phyloP scores from a whole-genome alignment of 2,888 invertebrate species.

The Fragum sueziense region DNA sequence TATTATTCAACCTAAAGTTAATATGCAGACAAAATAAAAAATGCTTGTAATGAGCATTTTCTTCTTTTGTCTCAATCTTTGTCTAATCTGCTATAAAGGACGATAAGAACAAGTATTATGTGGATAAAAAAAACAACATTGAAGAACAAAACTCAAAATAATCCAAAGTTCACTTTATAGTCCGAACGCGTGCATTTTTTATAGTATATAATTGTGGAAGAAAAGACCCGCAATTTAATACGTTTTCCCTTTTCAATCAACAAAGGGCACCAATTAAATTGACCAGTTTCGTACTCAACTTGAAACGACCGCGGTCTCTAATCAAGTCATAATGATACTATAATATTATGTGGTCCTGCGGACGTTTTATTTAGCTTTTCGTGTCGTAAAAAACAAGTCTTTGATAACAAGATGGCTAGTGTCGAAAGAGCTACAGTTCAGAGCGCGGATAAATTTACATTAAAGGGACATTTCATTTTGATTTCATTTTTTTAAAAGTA shows the following conservation, averaged over 20 bases:
- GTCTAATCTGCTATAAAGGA: no score
- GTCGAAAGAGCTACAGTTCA: not conserved
- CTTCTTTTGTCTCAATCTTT: no score
- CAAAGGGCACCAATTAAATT: slow-evolving; percentile 3
- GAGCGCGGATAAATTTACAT: no score
- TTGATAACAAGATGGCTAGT: not conserved
- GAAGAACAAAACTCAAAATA: no score
- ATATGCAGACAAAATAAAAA: no score
- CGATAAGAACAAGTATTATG: no score
- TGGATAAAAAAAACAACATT: no score
- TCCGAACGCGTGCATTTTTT: slow-evolving; percentile 18
- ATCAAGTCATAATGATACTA: slow-evolving; percentile 12
- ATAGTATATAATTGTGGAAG: slow-evolving; percentile 13
- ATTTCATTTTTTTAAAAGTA: no score
- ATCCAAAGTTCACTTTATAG: not conserved
- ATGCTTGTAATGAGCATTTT: no score
- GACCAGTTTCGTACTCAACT: slow-evolving; percentile 18
- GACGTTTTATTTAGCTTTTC: slow-evolving; percentile 5
- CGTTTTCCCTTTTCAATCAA: slow-evolving; percentile 16
- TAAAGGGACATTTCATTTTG: no score
- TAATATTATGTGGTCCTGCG: slow-evolving; percentile 20
- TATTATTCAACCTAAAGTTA: no score
- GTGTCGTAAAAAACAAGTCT: slow-evolving; percentile 8
- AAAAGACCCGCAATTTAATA: slow-evolving; percentile 16
- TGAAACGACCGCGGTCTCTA: slow-evolving; percentile 10